Evolutionary conservation across 2,797 vertebrate species (phyloP).

Genomic region (Alca torda): DNA sequence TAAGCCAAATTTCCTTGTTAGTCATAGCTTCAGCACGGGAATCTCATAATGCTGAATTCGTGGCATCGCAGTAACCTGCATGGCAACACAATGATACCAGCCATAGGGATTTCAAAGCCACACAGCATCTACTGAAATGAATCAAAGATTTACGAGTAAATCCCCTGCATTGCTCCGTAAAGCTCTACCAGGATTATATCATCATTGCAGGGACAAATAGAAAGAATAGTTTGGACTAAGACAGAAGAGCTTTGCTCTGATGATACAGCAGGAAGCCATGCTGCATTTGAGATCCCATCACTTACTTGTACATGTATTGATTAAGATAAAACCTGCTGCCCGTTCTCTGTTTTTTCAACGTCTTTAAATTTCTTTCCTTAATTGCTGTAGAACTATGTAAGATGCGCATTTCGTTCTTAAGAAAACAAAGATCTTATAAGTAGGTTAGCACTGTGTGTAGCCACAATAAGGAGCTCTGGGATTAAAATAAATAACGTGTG

Average conservation of each 20-base stretch:
- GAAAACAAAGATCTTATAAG: not conserved
- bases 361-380: not conserved
- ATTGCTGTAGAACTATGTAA: not conserved
- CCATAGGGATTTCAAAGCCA: constrained; percentile 32
- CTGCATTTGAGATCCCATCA: constrained; percentile 29
- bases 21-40: not conserved
- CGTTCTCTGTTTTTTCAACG: not conserved
- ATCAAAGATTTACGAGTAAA: constrained; percentile 51
- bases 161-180: constrained; percentile 25
- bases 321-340: not conserved
- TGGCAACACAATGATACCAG: constrained; percentile 28
- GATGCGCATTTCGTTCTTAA: not conserved
- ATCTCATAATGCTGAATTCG: not conserved
- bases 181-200: constrained; percentile 52
- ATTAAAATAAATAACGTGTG: not conserved
- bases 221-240: constrained; percentile 26
- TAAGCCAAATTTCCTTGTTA: constrained; percentile 29
- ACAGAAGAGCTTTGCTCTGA: constrained; percentile 18
- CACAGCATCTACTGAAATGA: constrained; percentile 33
- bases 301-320: constrained; percentile 18
- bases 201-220: constrained; percentile 39
- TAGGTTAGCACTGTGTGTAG: not conserved
- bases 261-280: not conserved
- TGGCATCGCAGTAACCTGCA: constrained; percentile 43
- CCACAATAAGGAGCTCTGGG: not conserved